Conservation (phyloP, 2,888 invertebrate species). For the Pherbina coryleti region DNA sequence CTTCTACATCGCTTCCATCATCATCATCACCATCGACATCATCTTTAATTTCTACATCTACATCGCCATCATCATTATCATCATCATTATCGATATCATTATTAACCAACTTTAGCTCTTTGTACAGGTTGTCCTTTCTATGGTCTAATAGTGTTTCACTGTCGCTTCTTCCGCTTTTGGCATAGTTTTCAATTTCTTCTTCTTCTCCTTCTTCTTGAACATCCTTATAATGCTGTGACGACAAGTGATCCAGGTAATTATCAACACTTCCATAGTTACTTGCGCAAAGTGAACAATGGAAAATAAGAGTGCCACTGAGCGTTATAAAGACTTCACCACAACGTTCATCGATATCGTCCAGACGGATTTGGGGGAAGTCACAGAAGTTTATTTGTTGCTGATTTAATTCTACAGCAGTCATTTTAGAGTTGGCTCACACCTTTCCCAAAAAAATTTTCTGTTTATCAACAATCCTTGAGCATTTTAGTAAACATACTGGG, state of each 20-base stretch:
- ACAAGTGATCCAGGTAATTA: conserved; percentile 43
- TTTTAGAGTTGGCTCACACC: not conserved
- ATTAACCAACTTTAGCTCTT: not conserved
- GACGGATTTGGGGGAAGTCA: not conserved
- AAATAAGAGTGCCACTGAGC: conserved; percentile 36
- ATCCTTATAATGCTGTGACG: not conserved
- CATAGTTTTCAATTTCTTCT: not conserved
- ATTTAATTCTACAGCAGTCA: not conserved
- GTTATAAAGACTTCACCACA: conserved; percentile 49
- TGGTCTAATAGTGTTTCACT: not conserved
- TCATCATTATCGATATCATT: not conserved
- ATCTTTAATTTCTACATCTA: not conserved
- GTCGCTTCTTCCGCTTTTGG: not conserved
- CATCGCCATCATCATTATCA: not conserved
- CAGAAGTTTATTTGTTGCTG: not conserved
- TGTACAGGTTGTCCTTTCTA: not conserved
- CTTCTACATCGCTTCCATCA: too few species aligned
- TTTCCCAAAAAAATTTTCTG: too few species aligned
- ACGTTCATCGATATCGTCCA: conserved; percentile 35
- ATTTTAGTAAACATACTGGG: too few species aligned
- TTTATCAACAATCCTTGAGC: too few species aligned
- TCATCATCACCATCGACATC: too few species aligned
- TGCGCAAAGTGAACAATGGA: conserved; percentile 46
- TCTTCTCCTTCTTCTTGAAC: not conserved
- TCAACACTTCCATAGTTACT: conserved; percentile 41